phyloP scores from a whole-genome alignment of 2,113 vertebrate genomes.

The Lipophrys pholis region DNA sequence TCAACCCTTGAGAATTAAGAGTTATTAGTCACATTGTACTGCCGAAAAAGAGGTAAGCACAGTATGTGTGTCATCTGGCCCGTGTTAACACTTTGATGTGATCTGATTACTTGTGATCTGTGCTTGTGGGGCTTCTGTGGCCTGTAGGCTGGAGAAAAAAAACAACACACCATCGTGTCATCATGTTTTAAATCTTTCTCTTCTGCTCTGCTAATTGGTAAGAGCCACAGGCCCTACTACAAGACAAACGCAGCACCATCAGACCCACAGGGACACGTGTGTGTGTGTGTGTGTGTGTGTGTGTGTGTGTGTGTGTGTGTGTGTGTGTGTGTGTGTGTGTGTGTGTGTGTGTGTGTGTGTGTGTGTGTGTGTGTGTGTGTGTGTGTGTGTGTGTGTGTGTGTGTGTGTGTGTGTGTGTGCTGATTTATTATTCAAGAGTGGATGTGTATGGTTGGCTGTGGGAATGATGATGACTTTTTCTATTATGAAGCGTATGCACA shows the following conservation, averaged over 20 bases:
- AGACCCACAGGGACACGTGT: conserved; percentile 55
- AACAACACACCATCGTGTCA: conserved; percentile 74
- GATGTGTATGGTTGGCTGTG: conserved; percentile 27
- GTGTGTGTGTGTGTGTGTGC: conserved; percentile 11
- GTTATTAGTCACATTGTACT: not conserved
- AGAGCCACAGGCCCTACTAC: conserved; percentile 67
- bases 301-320: conserved; percentile 15
- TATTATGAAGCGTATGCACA: conserved; percentile 47
- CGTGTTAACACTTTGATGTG: conserved; percentile 74
- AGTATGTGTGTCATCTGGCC: conserved; percentile 51
- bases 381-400: conserved; percentile 29
- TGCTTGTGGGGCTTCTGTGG: conserved; percentile 68
- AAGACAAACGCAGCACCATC: conserved; percentile 64
- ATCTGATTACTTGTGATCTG: conserved; percentile 77
- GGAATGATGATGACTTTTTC: conserved; percentile 60
- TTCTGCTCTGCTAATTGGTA: conserved; percentile 80
- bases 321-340: too few relatives aligned
- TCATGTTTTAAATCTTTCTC: conserved; percentile 76
- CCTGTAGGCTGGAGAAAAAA: conserved; percentile 67
- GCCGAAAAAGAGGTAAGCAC: conserved; percentile 13
- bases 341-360: conserved; percentile 29
- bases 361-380: conserved; percentile 8
- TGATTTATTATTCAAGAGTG: conserved; percentile 64
- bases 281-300: conserved; percentile 12
- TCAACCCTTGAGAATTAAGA: not conserved